Conservation (phyloP, 2,113 vertebrate species). For the Chionodraco myersi region DNA sequence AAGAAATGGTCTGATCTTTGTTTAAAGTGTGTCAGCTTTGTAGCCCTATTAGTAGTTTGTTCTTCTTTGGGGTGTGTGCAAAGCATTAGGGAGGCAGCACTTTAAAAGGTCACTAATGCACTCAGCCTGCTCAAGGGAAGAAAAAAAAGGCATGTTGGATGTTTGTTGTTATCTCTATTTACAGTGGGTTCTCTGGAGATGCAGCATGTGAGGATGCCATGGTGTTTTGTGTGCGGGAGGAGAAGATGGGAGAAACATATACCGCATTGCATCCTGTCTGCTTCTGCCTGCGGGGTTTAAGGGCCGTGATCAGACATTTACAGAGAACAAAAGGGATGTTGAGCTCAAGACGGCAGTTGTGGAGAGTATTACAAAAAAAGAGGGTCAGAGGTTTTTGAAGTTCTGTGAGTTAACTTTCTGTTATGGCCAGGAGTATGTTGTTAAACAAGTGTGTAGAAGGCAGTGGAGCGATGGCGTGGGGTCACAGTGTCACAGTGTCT, state of each 20-base stretch:
- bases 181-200: conserved; percentile 70
- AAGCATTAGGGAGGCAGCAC: conserved; percentile 64
- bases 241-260: conserved; percentile 45
- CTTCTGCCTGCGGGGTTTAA: conserved; percentile 16
- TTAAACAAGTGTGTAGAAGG: conserved; percentile 28
- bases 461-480: conserved; percentile 27
- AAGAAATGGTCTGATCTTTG: conserved; percentile 75
- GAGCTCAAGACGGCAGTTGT: not conserved
- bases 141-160: conserved; percentile 70
- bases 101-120: conserved; percentile 82
- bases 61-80: conserved; percentile 65
- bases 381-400: conserved; percentile 39
- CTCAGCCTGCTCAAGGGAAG: conserved; percentile 66
- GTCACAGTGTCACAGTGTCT: conserved; percentile 30
- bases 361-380: conserved; percentile 4
- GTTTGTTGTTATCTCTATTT: conserved; percentile 74
- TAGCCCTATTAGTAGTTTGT: conserved; percentile 71
- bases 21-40: conserved; percentile 74
- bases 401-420: conserved; percentile 34
- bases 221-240: conserved; percentile 36
- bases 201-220: conserved; percentile 52
- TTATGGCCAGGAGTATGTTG: conserved; percentile 9
- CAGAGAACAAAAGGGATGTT: not conserved
- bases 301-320: conserved; percentile 18
- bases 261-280: conserved; percentile 23